Evolutionary conservation across 92 coral and sea anemone species (phyloP).

Genomic region (Paramuricea clavata): DNA sequence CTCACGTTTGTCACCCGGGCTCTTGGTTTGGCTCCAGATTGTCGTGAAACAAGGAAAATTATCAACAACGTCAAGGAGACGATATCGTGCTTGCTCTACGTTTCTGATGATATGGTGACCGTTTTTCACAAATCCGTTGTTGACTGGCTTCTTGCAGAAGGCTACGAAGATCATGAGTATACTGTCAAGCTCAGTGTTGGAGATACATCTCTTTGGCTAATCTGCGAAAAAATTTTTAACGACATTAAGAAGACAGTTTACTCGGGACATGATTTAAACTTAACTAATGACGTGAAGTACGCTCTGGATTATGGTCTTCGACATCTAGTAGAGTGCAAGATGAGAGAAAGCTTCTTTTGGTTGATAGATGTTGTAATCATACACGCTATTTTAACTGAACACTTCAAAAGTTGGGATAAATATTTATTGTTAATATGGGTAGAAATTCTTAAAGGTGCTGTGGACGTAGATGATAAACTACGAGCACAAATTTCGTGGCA

Average conservation of each 20-base stretch:
- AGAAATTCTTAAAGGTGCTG: background rate
- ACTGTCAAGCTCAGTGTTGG: background rate
- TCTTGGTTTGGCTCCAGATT: conserved; percentile 1
- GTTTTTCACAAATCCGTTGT: background rate
- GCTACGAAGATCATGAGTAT: background rate
- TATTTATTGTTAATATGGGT: no score
- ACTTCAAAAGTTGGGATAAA: background rate
- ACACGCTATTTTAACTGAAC: background rate
- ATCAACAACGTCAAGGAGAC: background rate
- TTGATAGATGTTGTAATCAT: background rate
- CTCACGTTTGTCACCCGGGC: background rate
- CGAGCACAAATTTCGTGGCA: background rate
- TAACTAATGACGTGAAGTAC: background rate
- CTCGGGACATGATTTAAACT: background rate
- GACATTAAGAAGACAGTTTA: background rate
- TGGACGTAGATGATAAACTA: background rate
- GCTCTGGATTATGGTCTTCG: background rate
- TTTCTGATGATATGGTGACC: background rate
- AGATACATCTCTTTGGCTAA: background rate
- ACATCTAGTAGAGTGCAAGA: background rate
- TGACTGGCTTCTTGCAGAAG: background rate
- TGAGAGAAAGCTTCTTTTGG: background rate
- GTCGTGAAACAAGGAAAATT: background rate
- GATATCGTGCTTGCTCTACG: background rate
- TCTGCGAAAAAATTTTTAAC: background rate